These are phyloP conservation scores for Coleophora deauratella DNA, from an alignment of 2,888 invertebrate genomes.

Conservation along the genomic window DNA sequence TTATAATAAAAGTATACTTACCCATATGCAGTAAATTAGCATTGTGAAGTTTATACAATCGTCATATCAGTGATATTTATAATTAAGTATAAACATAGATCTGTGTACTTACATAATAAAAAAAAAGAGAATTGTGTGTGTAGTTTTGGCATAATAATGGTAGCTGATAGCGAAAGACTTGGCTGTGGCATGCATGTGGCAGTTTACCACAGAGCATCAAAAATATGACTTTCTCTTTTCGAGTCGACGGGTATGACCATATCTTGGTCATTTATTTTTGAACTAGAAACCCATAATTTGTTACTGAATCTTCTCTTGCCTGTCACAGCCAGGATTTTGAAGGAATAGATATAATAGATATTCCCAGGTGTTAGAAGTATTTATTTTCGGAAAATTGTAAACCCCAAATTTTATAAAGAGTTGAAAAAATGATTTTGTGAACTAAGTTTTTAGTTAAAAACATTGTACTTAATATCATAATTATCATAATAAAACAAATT, in stretches of 20 bases:
- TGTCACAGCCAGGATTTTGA: constrained; percentile 7
- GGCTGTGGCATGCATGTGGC: constrained; percentile 1
- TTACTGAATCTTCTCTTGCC: too few relatives aligned
- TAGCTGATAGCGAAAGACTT: background rate
- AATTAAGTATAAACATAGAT: too few relatives aligned
- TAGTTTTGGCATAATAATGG: too few relatives aligned
- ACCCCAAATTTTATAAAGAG: constrained; percentile 28
- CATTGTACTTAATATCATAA: constrained; percentile 29
- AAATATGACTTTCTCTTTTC: too few relatives aligned
- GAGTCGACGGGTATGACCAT: too few relatives aligned
- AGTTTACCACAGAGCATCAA: too few relatives aligned
- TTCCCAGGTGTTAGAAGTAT: constrained; percentile 38
- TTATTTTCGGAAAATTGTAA: constrained; percentile 22
- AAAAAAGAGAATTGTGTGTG: too few relatives aligned
- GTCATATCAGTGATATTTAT: constrained; percentile 18
- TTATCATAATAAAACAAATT: constrained; percentile 42
- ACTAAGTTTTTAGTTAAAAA: constrained; percentile 21
- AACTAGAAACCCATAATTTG: too few relatives aligned
- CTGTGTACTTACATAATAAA: too few relatives aligned
- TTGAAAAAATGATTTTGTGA: constrained; percentile 30
- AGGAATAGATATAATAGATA: constrained; percentile 9
- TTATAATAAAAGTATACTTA: too few relatives aligned
- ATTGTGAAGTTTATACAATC: constrained; percentile 12
- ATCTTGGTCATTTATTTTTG: too few relatives aligned
- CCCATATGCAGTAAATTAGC: background rate